Evolutionary conservation across 2,113 vertebrate species (phyloP), one percentile per base, ranked within the genome.

Genomic region (Eudyptes chrysolophus): DNA sequence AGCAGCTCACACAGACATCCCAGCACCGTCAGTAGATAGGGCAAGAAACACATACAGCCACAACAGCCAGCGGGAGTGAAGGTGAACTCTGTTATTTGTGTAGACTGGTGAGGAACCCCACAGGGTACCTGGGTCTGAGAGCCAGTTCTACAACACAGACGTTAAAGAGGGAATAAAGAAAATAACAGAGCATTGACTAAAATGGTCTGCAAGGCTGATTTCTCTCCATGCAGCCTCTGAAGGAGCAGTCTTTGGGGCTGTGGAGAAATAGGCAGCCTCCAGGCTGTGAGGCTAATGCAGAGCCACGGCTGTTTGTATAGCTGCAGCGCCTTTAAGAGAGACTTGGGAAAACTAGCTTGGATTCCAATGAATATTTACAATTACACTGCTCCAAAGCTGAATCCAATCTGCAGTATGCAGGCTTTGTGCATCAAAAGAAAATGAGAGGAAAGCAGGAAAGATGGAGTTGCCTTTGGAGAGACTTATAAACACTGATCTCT

Each of bases 341-440:
- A 92, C 95, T 96, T 85, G 93, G 95, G 97, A 97, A 95, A 97
- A 96, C 97, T 61, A 95, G 92, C 97, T 94, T 96, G 98, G 97
- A 98, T 98, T 98, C 97, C 97, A 98, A 97, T 98, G 98, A 98
- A 98, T 98, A 98, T 98, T 98, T 98, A 98, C 98, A 97, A 97
- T 98, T 97, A 93, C 93, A 64, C 87, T 94, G 97, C 96, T 98
- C 97, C 82, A 19, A 92, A 97, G 97, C 95, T 89, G 46, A 97
- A 97, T 96, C 97, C 97, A 98, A 97, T 98, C 98, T 97, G 95
- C 97, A 97, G 97, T 90, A 80, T 95, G 87, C 95, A 93, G 97
- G 96, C 97, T 98, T 97, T 88, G 94, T 97, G 98, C 97, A 96
- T 98, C 97, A 98, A 97, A 98, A 97, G 97, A 97, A 98, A 98